A percentile compares a stretch with the other conserved stretches of the same genome.
Conservation (phyloP, 2,888 invertebrate species). For the Oscheius myriophilus region DNA sequence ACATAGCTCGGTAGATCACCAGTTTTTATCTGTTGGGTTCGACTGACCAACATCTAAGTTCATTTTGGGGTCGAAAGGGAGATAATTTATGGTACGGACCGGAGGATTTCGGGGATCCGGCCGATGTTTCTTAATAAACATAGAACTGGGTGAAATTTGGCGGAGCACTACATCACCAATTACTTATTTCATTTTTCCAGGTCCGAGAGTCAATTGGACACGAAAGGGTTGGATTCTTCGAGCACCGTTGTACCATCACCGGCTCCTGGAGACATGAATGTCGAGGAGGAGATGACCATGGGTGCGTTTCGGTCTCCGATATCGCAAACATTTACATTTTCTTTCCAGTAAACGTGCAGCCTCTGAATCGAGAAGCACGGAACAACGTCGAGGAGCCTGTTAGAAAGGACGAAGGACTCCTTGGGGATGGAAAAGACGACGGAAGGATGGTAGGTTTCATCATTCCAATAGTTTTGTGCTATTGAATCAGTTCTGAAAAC, state of each 20-base stretch:
- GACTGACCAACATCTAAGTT: no score
- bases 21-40: no score
- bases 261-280: background rate
- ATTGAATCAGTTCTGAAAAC: background rate
- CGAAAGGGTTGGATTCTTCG: conserved; percentile 9
- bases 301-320: conserved; percentile 6
- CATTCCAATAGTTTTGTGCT: background rate
- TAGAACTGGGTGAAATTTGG: no score
- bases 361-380: conserved; percentile 5
- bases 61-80: no score
- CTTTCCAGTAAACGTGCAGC: background rate
- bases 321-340: background rate
- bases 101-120: no score
- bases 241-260: conserved; percentile 3
- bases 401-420: conserved; percentile 7
- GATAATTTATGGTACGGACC: no score
- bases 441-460: conserved; percentile 1
- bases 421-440: background rate
- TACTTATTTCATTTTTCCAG: no score
- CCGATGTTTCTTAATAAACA: no score
- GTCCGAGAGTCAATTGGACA: conserved; percentile 38
- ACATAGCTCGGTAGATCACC: no score
- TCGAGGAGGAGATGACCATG: conserved; percentile 12
- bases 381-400: background rate
- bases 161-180: no score